These are phyloP conservation scores for human (Homo sapiens) DNA, from an alignment of 2,113 vertebrate species.

Conservation along the genomic window DNA sequence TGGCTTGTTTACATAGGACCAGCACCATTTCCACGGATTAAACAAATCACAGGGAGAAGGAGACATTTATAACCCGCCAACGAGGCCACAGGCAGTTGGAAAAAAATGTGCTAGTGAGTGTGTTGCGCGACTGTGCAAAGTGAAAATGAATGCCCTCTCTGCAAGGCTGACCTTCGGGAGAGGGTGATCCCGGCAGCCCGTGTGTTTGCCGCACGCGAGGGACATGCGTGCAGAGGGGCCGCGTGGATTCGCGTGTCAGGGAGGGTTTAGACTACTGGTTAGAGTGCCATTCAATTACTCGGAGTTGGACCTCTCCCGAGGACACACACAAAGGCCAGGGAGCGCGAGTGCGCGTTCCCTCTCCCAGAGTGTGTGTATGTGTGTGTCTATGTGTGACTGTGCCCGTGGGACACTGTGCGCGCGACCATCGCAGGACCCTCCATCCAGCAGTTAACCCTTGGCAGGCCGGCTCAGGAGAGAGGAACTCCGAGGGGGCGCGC, in stretches of 20 bases:
- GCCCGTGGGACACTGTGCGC: background rate
- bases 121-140: constrained; percentile 81
- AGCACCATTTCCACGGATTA: constrained; percentile 98
- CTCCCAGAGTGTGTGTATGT: background rate
- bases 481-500: background rate
- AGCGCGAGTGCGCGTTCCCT: too few species aligned
- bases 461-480: background rate
- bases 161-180: constrained; percentile 90
- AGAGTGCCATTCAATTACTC: background rate
- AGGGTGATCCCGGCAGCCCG: constrained; percentile 79
- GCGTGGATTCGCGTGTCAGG: background rate
- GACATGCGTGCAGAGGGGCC: background rate
- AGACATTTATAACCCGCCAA: constrained; percentile 97
- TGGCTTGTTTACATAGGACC: constrained; percentile 99
- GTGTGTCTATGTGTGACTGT: background rate
- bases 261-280: background rate
- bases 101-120: constrained; percentile 82
- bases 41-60: constrained; percentile 97
- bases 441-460: constrained; percentile 2
- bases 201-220: background rate
- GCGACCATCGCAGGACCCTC: background rate
- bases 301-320: background rate
- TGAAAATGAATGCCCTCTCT: constrained; percentile 89
- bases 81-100: constrained; percentile 91
- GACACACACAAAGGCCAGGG: constrained; percentile 41